These are phyloP conservation scores for Symphodus melops DNA, from an alignment of 2,113 vertebrate genomes.

Conservation along the genomic window DNA sequence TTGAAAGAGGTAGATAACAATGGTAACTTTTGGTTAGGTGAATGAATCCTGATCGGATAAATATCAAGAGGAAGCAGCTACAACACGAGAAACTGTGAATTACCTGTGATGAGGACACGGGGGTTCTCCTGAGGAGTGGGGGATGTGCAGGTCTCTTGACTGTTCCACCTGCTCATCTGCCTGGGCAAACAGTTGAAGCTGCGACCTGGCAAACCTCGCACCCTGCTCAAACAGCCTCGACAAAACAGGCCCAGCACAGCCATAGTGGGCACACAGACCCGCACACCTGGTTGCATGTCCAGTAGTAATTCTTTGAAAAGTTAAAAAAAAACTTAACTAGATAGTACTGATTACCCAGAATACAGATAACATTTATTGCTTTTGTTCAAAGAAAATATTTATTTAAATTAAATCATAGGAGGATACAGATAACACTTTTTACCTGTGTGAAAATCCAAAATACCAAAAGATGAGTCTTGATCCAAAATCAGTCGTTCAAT, in stretches of 20 bases:
- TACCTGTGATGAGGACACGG: conserved; percentile 83
- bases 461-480: conserved; percentile 41
- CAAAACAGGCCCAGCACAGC: conserved; percentile 55
- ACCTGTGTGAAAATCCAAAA: conserved; percentile 66
- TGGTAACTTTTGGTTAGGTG: conserved; percentile 15
- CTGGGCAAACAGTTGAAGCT: conserved; percentile 65
- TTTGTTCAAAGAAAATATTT: background rate
- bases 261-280: conserved; percentile 48
- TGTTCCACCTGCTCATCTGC: conserved; percentile 73
- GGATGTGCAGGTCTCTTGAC: conserved; percentile 42
- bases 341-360: background rate
- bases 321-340: background rate
- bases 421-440: conserved; percentile 17
- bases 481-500: conserved; percentile 43
- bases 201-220: conserved; percentile 7
- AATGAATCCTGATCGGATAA: conserved; percentile 9
- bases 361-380: background rate
- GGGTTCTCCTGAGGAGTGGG: conserved; percentile 63
- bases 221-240: conserved; percentile 52
- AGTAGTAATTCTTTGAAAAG: conserved; percentile 38
- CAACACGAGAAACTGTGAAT: background rate
- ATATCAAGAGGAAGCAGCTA: conserved; percentile 1
- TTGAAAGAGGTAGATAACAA: conserved; percentile 36
- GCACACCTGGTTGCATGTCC: conserved; percentile 64
- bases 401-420: background rate